phyloP scores from a whole-genome alignment of 2,113 vertebrate species.

The Donacobius atricapilla region DNA sequence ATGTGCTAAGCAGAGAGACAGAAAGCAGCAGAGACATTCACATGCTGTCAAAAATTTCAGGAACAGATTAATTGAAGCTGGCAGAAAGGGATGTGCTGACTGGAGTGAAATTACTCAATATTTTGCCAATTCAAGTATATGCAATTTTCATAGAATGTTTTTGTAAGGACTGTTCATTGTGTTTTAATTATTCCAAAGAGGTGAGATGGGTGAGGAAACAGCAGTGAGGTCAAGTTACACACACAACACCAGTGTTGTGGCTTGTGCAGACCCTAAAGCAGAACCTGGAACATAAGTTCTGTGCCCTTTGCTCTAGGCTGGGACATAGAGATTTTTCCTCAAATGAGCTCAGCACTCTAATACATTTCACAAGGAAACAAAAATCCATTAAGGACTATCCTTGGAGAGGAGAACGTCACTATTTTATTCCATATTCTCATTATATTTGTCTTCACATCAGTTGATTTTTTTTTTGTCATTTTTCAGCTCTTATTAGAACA shows the following conservation, averaged over 20 bases:
- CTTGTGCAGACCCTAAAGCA: background rate
- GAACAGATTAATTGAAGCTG: constrained; percentile 32
- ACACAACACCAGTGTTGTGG: accelerated
- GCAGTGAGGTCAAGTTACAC: background rate
- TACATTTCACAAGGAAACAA: background rate
- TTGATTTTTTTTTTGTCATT: background rate
- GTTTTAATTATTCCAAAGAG: background rate
- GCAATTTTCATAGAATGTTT: background rate
- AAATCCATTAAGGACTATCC: background rate
- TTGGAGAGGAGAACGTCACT: background rate
- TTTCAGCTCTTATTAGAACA: background rate
- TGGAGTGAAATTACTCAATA: background rate
- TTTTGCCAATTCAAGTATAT: background rate
- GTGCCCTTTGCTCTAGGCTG: background rate
- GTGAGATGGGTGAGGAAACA: background rate
- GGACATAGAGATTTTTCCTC: background rate
- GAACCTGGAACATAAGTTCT: background rate
- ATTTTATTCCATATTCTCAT: background rate
- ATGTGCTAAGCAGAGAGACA: background rate
- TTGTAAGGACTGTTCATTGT: background rate
- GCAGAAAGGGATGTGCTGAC: background rate
- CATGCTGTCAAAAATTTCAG: constrained; percentile 9
- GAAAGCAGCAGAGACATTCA: constrained; percentile 5
- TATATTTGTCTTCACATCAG: background rate
- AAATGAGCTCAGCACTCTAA: background rate